Conservation (phyloP, 64 coral and sea anemone genomes). For the Stichodactyla helianthus region DNA sequence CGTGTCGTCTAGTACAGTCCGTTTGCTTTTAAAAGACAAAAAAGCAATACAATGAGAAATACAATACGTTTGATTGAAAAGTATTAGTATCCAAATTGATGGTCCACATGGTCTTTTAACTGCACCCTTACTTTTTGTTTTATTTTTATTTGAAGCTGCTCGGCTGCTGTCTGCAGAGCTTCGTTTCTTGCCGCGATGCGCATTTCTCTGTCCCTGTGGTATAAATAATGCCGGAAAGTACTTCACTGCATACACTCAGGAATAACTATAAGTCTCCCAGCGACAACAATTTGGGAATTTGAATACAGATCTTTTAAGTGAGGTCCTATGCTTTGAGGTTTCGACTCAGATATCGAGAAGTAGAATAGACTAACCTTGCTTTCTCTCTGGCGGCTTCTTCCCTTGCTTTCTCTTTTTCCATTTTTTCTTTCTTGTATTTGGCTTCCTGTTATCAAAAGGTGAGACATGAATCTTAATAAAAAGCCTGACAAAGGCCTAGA, state of each 20-base stretch:
- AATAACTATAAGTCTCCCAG: too few relatives aligned
- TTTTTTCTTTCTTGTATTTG: slow-evolving; percentile 79
- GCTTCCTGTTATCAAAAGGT: slow-evolving; percentile 57
- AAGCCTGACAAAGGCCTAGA: neutral
- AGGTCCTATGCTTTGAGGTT: too few relatives aligned
- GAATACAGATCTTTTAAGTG: too few relatives aligned
- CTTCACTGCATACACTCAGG: too few relatives aligned
- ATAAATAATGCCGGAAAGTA: neutral
- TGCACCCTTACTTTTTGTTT: slow-evolving; percentile 62
- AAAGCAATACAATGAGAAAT: neutral
- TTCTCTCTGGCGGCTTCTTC: slow-evolving; percentile 90
- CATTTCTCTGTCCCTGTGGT: slow-evolving; percentile 78
- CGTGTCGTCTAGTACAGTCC: slow-evolving; percentile 77
- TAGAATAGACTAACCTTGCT: slow-evolving; percentile 52
- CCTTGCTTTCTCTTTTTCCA: slow-evolving; percentile 83
- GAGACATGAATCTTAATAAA: neutral
- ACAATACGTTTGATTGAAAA: too few relatives aligned
- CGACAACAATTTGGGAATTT: too few relatives aligned
- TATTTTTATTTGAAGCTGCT: slow-evolving; percentile 72
- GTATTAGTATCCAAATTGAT: too few relatives aligned
- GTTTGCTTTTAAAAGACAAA: slow-evolving; percentile 47
- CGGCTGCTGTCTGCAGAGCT: slow-evolving; percentile 55
- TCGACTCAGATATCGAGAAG: neutral
- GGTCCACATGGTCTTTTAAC: neutral
- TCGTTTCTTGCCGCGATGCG: slow-evolving; percentile 62